Base-by-base conservation (phyloP, 1,140 invertebrate species). In the Lepidostoma basale region DNA sequence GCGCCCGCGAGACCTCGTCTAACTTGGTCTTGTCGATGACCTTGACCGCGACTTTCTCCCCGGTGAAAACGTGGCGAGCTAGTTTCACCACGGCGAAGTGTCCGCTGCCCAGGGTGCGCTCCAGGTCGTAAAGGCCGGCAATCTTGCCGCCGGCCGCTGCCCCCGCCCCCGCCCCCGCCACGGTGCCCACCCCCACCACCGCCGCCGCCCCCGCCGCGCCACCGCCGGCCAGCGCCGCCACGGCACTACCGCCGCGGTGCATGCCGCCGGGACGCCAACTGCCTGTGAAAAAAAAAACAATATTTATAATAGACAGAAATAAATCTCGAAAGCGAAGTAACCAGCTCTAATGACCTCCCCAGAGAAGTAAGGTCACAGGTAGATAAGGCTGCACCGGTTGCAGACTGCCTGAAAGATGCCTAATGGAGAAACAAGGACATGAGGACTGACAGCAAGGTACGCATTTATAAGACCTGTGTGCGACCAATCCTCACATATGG, bases 61-160 rank as follows among this genome's bases (percentile, higher is more conserved):
- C 97, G 39, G 98, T 99, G 81, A 99, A 99, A 40, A 99, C 97
- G 87, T 99, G 98, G 70, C 94, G 86, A 8, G 98, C 98, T 68
- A 98, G 83, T 86, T 99, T 99, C 18, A 99, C 98, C 49, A 99
- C 96, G 63, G 98, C 98, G 88, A 98, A 99, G 85, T 99, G 97
- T 44, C 97, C 97, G 65, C 91, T 89, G 9, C 94, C 95, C 12
- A 97, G 83, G 0, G 96, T 98, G 78, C 98, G 93, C 79, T 97
- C 94, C 75, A 99, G 85, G 82, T 98, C 96, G 79, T 98, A 99
- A 30, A 98, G 86, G 45, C 96, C 96, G 75, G 96, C 96, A 77
- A 98, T 98, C 86, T 97, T 97, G 75, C 93, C 91, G 83, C 94
- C 90, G 76, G 90, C 91, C 22, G 84, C 74, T 12, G 80, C 82